Evolutionary conservation across 2,888 invertebrate species (phyloP).

Genomic region (Orthosia incerta): DNA sequence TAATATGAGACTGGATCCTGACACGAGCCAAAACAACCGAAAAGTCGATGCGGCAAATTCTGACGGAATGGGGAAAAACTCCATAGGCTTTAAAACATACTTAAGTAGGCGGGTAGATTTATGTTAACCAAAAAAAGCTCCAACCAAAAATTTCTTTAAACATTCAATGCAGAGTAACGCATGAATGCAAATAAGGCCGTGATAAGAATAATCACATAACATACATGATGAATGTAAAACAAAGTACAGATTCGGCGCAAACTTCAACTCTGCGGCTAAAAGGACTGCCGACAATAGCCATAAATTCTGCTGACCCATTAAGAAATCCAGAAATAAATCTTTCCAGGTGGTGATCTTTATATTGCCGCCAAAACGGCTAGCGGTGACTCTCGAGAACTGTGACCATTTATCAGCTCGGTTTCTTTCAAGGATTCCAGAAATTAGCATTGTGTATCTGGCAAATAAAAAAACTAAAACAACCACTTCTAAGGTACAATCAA

Average conservation of each 20-base stretch:
- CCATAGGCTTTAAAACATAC: not conserved
- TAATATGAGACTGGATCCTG: not conserved
- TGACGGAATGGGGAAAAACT: not conserved
- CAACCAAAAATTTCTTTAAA: conserved; percentile 44
- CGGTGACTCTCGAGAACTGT: not conserved
- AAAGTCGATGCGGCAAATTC: not conserved
- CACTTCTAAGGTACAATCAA: not conserved
- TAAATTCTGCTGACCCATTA: conserved; percentile 65
- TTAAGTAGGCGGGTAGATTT: conserved; percentile 7
- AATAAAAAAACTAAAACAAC: not conserved
- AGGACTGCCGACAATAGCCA: conserved; percentile 59
- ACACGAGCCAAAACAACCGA: not conserved
- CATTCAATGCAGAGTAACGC: conserved; percentile 47
- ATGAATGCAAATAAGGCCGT: conserved; percentile 64
- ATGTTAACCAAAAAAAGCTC: conserved; percentile 40
- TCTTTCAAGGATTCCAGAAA: not conserved
- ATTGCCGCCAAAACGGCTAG: conserved; percentile 27
- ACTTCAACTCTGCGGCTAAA: conserved; percentile 58
- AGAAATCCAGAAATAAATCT: conserved; percentile 56
- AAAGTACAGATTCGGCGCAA: conserved; percentile 47
- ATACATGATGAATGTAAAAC: conserved; percentile 60
- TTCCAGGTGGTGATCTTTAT: conserved; percentile 23
- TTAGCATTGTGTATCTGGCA: not conserved
- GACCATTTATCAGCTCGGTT: not conserved
- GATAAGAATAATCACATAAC: conserved; percentile 63